Evolutionary conservation across 2,888 invertebrate species (phyloP), one percentile per base, ranked within the genome.

Genomic region (Baccha elongata): DNA sequence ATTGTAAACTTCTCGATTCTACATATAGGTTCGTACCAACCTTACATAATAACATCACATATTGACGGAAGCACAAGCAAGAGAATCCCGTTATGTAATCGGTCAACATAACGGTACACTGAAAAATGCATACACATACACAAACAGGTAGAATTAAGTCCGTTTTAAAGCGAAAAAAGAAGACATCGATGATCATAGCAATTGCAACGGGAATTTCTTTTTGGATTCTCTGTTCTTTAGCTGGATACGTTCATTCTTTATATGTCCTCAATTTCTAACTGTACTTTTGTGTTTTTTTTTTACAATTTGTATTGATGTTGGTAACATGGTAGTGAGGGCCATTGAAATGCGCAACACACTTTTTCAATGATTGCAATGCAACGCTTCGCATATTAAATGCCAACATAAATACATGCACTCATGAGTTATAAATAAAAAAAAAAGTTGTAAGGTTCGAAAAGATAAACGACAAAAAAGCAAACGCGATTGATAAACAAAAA

Each of bases 21-120:
- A n/a, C n/a, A n/a, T n/a, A n/a, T n/a, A n/a, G n/a, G n/a, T n/a
- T n/a, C n/a, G n/a, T n/a, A n/a, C n/a, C 26, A 4, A 26, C 52
- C 32, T 21, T 4, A 13, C 29, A 7, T 11, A 52, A 23, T n/a
- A 40, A 23, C 11, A 32, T 62, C 19, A 52, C 35, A 23, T 55
- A 69, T 74, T 75, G 64, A 50, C 69, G 69, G 74, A 80, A 80
- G 74, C 42, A 46, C 15, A 17, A 29, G 11, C 6, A 26, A 58
- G 58, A 35, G 44, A 64, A 60, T 84, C 86, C 86, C 85, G 86
- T 86, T 87, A 86, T 86, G 84, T 85, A 86, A 86, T 86, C 86
- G 86, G 87, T 87, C 87, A 86, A 86, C 86, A 85, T 87, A 87
- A 87, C 87, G 86, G 86, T 86, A 80, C 40, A 73, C 15, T 15